Evolutionary conservation across 2,888 invertebrate species (phyloP), one percentile per base, ranked within the genome.

Genomic region (Dryococelus australis): DNA sequence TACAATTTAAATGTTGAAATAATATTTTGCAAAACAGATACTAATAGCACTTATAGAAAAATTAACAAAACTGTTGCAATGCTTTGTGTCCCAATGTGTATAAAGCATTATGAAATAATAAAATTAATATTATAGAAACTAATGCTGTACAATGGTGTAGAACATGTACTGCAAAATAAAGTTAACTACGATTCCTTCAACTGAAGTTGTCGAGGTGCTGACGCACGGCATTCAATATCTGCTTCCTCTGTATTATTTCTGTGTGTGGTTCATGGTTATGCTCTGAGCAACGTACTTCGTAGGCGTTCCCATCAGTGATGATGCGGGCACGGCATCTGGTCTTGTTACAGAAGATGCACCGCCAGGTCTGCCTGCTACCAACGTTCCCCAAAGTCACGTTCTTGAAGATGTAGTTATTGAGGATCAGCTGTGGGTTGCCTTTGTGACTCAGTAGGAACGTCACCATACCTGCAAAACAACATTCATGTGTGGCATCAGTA

Each of bases 281-380:
- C 65, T 65, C 65, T 6, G 24, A 24, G 65, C n/a, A 65, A 24
- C 65, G 65, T 24, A 65, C 2, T 6, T 65, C 65, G 65, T n/a
- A 65, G 13, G 16, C 24, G 65, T 65, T 8, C 8, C 65, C 65
- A 20, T 65, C n/a, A 24, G 65, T 65, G 65, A 65, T n/a, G 65
- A 65, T 20, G 65, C 65, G 65, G 8, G 65, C n/a, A 24, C 65
- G 65, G n/a, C 65, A 65, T n/a, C 16, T 65, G 24, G 65, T 65
- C 65, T 65, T 65, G 65, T 65, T 65, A 20, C 65, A 65, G 65
- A n/a, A 65, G 65, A 65, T n/a, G 65, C 65, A 65, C 24, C 65
- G 65, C 65, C 65, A 65, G 65, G 65, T 65, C 65, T 65, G 20
- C 8, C 20, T 10, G 8, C 16, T 24, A 6, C 65, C 24, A 9